Conservation (phyloP, 2,113 vertebrate genomes). For the Seriola rivoliana region DNA sequence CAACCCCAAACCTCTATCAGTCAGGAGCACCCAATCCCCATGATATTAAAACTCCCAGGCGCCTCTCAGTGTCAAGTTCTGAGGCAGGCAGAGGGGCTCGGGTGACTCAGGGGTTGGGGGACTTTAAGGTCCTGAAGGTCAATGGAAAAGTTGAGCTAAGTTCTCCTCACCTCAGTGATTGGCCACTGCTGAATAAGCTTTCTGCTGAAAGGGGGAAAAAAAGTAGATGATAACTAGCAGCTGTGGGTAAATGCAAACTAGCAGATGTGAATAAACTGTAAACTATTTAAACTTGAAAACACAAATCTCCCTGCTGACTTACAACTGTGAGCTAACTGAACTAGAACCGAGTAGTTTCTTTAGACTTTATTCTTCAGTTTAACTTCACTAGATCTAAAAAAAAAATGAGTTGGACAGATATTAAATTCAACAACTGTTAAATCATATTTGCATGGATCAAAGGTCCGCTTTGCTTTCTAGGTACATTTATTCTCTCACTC, state of each 20-base stretch:
- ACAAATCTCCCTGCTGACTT: neutral
- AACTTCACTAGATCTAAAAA: neutral
- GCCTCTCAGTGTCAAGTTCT: constrained; percentile 68
- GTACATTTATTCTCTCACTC: constrained; percentile 28
- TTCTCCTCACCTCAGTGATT: constrained; percentile 56
- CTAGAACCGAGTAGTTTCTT: neutral
- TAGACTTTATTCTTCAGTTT: neutral
- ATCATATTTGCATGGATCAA: neutral
- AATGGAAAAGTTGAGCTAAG: constrained; percentile 63
- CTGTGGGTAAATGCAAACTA: constrained; percentile 41
- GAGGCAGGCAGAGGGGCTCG: constrained; percentile 36
- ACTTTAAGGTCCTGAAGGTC: constrained; percentile 56
- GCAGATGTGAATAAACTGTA: constrained; percentile 42
- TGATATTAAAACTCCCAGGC: constrained; percentile 73
- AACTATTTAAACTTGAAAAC: constrained; percentile 14
- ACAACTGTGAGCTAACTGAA: neutral
- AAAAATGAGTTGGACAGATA: neutral
- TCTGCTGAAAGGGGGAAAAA: constrained; percentile 2
- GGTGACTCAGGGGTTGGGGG: constrained; percentile 51
- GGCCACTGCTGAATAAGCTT: constrained; percentile 46
- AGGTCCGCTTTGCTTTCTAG: constrained; percentile 24
- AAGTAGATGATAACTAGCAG: constrained; percentile 38
- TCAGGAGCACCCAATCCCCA: constrained; percentile 73
- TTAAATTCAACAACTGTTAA: neutral
- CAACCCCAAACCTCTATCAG: constrained; percentile 72